phyloP scores from a whole-genome alignment of 2,888 invertebrate genomes.

The Pandemis corylana region DNA sequence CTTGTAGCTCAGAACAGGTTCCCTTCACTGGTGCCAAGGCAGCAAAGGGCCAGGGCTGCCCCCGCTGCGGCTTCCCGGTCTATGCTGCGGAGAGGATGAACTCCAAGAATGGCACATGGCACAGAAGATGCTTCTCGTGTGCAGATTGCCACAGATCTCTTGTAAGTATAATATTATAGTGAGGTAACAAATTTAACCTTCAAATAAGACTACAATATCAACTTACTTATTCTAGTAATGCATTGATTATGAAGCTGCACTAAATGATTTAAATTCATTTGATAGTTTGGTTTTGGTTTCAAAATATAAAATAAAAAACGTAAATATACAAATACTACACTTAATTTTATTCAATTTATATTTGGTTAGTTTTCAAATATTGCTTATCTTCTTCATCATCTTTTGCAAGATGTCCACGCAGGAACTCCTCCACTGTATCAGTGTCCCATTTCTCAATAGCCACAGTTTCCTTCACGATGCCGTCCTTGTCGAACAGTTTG shows the following conservation, averaged over 20 bases:
- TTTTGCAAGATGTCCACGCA: slow-evolving; percentile 92
- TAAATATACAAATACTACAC: slow-evolving; percentile 7
- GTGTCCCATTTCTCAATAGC: slow-evolving; percentile 99
- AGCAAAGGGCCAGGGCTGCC: slow-evolving; percentile 91
- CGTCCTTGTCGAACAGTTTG: slow-evolving; percentile 93
- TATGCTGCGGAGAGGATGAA: slow-evolving; percentile 99
- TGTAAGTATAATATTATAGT: slow-evolving; percentile 67
- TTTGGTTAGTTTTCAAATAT: slow-evolving; percentile 86
- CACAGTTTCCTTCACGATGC: slow-evolving; percentile 93
- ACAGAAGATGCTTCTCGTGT: slow-evolving; percentile 97
- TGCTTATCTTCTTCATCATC: slow-evolving; percentile 83
- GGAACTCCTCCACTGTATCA: slow-evolving; percentile 98
- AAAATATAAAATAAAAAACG: too few species aligned
- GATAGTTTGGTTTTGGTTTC: too few species aligned
- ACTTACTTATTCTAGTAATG: too few species aligned
- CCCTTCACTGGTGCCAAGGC: slow-evolving; percentile 91
- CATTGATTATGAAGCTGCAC: too few species aligned
- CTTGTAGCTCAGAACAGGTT: slow-evolving; percentile 87
- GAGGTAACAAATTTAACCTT: neutral
- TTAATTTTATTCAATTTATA: slow-evolving; percentile 60
- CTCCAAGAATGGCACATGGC: slow-evolving; percentile 96
- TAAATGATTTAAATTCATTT: too few species aligned
- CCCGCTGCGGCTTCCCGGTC: slow-evolving; percentile 95
- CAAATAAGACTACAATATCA: neutral
- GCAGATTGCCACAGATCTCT: slow-evolving; percentile 93